A percentile compares a stretch with the other conserved stretches of the same genome.
These are phyloP conservation scores for Bradypus variegatus DNA, from an alignment of 2,797 vertebrate species.

Conservation along the genomic window DNA sequence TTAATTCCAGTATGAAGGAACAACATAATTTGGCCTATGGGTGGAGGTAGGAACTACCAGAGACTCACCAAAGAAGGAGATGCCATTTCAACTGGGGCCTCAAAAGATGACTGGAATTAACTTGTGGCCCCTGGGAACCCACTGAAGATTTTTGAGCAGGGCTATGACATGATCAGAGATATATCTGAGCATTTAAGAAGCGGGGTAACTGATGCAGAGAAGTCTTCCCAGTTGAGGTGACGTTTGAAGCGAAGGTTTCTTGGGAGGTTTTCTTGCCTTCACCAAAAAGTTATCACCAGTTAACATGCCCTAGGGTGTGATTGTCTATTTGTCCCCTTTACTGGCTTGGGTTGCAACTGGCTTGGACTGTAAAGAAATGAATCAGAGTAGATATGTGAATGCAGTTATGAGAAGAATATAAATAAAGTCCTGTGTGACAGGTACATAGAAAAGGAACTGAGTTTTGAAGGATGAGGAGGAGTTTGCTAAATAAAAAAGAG, in stretches of 20 bases:
- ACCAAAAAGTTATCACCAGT: neutral
- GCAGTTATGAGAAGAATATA: neutral
- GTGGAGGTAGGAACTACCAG: neutral
- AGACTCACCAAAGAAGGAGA: neutral
- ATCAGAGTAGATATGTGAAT: neutral
- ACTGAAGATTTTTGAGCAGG: neutral
- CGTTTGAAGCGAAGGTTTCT: neutral
- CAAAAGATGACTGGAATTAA: neutral
- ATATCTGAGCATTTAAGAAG: neutral
- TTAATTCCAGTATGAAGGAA: neutral
- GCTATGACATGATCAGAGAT: neutral
- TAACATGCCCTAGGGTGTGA: neutral
- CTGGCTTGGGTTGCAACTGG: neutral
- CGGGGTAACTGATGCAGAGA: neutral
- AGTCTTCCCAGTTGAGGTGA: neutral
- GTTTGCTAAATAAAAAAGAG: slow-evolving; percentile 2
- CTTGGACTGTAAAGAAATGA: neutral
- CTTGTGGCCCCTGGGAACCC: neutral
- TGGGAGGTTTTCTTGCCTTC: neutral
- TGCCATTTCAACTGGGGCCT: neutral
- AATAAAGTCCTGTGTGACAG: neutral
- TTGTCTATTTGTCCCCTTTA: neutral
- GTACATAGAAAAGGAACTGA: neutral
- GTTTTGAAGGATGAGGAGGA: slow-evolving; percentile 16
- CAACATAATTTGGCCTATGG: neutral